phyloP scores from a whole-genome alignment of 2,797 vertebrate genomes.

The Pangasius mekongensis region DNA sequence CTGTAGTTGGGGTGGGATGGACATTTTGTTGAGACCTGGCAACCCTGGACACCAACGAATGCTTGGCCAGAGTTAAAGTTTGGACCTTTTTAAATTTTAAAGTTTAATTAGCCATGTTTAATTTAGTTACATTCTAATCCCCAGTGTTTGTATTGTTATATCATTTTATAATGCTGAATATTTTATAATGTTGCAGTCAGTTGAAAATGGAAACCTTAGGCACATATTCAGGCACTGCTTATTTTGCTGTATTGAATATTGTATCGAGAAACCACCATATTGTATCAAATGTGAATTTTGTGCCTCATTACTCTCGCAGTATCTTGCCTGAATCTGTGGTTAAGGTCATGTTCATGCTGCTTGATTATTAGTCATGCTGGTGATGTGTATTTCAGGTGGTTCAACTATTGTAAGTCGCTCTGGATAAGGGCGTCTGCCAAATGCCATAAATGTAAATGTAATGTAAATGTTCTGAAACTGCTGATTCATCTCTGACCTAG shows the following conservation, averaged over 20 bases:
- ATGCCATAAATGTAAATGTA: no score
- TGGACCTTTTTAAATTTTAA: no score
- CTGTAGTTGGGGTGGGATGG: not conserved
- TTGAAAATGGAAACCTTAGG: not conserved
- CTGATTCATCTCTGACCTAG: constrained; percentile 19
- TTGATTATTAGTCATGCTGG: not conserved
- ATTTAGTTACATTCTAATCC: not conserved
- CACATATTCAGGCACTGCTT: not conserved
- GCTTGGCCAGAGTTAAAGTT: not conserved
- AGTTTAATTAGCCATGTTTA: not conserved
- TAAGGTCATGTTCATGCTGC: not conserved
- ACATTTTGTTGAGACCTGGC: not conserved
- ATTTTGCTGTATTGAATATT: not conserved
- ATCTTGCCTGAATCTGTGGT: not conserved
- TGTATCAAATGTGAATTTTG: not conserved
- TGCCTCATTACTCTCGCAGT: not conserved
- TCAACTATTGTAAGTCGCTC: no score
- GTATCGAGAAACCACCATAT: not conserved
- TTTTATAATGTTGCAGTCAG: not conserved
- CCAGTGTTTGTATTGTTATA: not conserved
- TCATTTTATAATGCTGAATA: not conserved
- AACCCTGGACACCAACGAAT: not conserved
- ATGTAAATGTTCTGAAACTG: not conserved
- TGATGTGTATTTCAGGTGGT: not conserved
- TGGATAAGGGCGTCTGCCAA: no score